A percentile compares a stretch with the other conserved stretches of the same genome.
Conservation (phyloP, 2,888 invertebrate species). For the Ochropleura plecta region DNA sequence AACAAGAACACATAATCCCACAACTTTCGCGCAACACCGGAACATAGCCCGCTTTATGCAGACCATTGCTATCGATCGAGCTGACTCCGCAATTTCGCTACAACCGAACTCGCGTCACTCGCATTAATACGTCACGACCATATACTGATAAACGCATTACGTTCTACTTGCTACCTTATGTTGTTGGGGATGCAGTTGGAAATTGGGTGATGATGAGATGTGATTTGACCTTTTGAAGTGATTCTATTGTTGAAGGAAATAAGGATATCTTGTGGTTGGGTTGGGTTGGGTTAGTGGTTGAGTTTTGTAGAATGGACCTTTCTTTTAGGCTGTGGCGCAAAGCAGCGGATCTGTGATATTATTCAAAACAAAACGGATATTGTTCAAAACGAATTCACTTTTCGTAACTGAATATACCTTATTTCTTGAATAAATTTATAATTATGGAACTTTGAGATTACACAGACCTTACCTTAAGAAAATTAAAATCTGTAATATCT, state of each 20-base stretch:
- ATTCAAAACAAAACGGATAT: no score
- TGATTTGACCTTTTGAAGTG: slow-evolving; percentile 33
- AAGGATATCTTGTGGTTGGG: slow-evolving; percentile 1
- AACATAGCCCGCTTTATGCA: slow-evolving; percentile 49
- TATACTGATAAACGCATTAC: slow-evolving; percentile 6
- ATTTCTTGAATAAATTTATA: not conserved
- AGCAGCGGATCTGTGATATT: not conserved
- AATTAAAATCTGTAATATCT: not conserved
- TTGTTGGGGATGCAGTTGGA: not conserved
- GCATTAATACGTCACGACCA: slow-evolving; percentile 37
- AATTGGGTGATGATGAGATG: slow-evolving; percentile 2
- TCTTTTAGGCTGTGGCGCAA: no score
- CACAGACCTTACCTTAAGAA: not conserved
- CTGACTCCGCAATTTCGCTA: slow-evolving; percentile 19
- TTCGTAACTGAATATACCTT: not conserved
- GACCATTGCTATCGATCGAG: slow-evolving; percentile 53
- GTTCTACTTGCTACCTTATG: slow-evolving; percentile 21
- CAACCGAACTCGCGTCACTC: slow-evolving; percentile 16
- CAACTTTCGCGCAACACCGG: not conserved
- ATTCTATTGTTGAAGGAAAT: slow-evolving; percentile 15
- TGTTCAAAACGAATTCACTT: not conserved
- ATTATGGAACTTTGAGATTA: not conserved
- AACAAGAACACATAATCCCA: slow-evolving; percentile 9
- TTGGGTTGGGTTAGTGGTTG: slow-evolving; percentile 12
- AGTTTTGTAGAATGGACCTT: not conserved